A percentile compares a stretch with the other conserved stretches of the same genome.
Conservation (phyloP, 2,888 invertebrate genomes). For the Tyria jacobaeae region DNA sequence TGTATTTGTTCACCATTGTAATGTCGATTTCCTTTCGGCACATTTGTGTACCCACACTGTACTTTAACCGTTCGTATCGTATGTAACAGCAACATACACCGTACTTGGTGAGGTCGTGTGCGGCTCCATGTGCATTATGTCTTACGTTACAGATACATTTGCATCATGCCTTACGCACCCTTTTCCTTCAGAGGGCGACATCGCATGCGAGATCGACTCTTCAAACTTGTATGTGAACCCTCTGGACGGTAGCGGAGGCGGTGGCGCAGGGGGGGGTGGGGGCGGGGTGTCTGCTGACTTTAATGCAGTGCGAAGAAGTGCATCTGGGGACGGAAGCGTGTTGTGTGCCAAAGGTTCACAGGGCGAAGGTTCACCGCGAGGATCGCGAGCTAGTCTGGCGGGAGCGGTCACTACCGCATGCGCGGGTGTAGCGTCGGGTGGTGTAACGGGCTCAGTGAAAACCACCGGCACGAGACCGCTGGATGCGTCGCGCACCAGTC, state of each 20-base stretch:
- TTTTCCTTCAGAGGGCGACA: constrained; percentile 94
- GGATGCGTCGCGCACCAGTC: constrained; percentile 78
- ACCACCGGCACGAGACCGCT: constrained; percentile 56
- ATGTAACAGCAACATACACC: constrained; percentile 51
- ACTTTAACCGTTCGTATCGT: constrained; percentile 28
- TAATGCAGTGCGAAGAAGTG: constrained; percentile 91
- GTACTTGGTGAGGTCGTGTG: constrained; percentile 60
- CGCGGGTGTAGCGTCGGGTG: constrained; percentile 74
- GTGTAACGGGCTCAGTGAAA: constrained; percentile 58
- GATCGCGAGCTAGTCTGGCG: constrained; percentile 79
- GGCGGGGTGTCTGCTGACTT: constrained; percentile 72
- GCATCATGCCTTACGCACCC: constrained; percentile 98
- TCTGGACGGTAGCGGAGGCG: constrained; percentile 89
- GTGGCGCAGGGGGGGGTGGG: constrained; percentile 69
- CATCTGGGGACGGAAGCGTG: constrained; percentile 91
- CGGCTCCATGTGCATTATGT: constrained; percentile 82
- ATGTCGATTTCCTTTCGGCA: constrained; percentile 39
- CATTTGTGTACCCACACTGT: constrained; percentile 27
- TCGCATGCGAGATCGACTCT: constrained; percentile 89
- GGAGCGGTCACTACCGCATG: constrained; percentile 51
- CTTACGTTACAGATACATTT: constrained; percentile 96
- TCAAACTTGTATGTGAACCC: constrained; percentile 96
- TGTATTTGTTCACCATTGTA: constrained; percentile 37
- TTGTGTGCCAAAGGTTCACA: constrained; percentile 88
- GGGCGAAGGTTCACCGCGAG: constrained; percentile 82